Percentiles rank a stretch among this genome's conserved stretches.
phyloP scores from a whole-genome alignment of 2,113 vertebrate species.

The Heptranchias perlo region DNA sequence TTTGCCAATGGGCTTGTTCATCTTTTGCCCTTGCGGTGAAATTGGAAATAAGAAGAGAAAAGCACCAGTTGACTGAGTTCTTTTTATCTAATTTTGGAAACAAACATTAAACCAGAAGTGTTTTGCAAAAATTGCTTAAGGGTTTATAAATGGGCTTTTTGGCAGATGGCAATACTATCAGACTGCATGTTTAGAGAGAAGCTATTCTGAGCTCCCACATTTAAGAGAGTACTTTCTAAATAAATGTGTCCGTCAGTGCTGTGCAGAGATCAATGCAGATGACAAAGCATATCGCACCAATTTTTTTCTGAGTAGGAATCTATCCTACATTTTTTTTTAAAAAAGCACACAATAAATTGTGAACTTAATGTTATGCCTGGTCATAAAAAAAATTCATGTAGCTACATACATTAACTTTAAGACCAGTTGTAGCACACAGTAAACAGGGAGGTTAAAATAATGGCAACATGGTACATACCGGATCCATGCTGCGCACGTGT shows the following conservation, averaged over 20 bases:
- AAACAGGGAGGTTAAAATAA: too few species aligned
- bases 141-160: slow-evolving; percentile 38
- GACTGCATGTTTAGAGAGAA: not conserved
- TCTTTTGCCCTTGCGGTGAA: slow-evolving; percentile 42
- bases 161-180: not conserved
- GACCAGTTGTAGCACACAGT: too few species aligned
- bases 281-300: not conserved
- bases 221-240: not conserved
- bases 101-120: not conserved
- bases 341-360: not conserved
- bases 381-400: not conserved
- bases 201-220: not conserved
- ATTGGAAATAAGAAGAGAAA: slow-evolving; percentile 41
- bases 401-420: not conserved
- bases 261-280: not conserved
- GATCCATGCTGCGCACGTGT: not conserved
- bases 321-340: not conserved
- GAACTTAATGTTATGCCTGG: not conserved
- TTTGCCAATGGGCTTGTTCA: slow-evolving; percentile 37
- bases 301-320: not conserved
- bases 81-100: slow-evolving; percentile 38
- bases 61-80: slow-evolving; percentile 7
- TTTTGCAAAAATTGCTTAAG: slow-evolving; percentile 30
- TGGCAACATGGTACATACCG: not conserved
- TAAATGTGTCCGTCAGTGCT: not conserved